Evolutionary conservation across 2,888 invertebrate species (phyloP), one percentile per base, ranked within the genome.

Genomic region (Spodoptera picta): DNA sequence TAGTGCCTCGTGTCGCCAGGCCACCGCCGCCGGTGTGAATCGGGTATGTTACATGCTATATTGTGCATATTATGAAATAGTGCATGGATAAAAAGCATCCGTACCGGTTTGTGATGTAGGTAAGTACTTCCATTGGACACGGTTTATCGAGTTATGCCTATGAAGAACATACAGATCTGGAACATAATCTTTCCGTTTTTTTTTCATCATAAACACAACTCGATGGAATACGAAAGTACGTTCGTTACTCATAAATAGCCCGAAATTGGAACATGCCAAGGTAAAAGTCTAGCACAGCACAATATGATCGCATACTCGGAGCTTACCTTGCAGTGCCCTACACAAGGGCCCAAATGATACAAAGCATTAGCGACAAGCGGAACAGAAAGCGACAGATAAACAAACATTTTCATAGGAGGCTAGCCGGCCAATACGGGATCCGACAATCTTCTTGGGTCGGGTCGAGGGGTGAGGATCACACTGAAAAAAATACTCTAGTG

Each of bases 391-490:
- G 88, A 94, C 76, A 92, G 89, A 79, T 59, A 80, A 77, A 92
- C 87, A 93, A 92, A 93, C 92, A 94, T 89, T 91, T 94, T 92
- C 92, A 92, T 92, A 95, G 94, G 94, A 94, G 94, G 94, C 92
- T 94, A 94, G 94, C 94, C 94, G 93, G 92, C 90, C 87, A 89
- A 83, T 89, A 93, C 90, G 89, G 92, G 88, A 86, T 84, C 89
- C 90, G 90, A 90, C 88, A 87, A 81, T 91, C 91, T 91, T 91
- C 91, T 86, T 86, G 90, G 91, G 93, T 95, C 95, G 92, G 95
- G 95, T 95, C 95, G 95, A 94, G 95, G 95, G 95, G 95, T 95
- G 93, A 91, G 93, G 93, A 90, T 87, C 88, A 93, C 94, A 95
- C 95, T 95, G 95, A 93, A 95, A 95, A 93, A 94, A 92, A 94